Percentiles rank a stretch among this genome's conserved stretches.
These are phyloP conservation scores for Acanthosepion pharaonis DNA, from an alignment of 2,888 invertebrate genomes.

Conservation along the genomic window DNA sequence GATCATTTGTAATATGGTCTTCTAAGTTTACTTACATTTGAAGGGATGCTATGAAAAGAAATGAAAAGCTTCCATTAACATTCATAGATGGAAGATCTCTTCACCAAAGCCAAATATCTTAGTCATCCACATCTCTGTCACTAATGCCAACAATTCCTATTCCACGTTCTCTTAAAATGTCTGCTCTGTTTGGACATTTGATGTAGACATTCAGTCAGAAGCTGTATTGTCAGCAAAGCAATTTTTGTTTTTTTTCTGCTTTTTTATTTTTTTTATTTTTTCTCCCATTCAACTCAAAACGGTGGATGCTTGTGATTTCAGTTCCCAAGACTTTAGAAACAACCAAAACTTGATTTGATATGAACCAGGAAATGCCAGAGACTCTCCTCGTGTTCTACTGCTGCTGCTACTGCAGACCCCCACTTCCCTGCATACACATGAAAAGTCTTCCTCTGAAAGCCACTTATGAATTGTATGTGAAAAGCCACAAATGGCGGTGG, in stretches of 20 bases:
- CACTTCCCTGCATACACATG: neutral
- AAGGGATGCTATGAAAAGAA: neutral
- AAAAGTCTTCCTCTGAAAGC: neutral
- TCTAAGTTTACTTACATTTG: neutral
- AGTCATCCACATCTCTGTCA: neutral
- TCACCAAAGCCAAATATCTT: neutral
- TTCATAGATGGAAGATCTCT: neutral
- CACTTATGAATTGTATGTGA: neutral
- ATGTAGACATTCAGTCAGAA: neutral
- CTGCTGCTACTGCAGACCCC: neutral
- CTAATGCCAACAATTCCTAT: neutral
- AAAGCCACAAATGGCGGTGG: constrained; percentile 11
- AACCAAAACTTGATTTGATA: neutral
- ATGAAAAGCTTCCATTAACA: neutral
- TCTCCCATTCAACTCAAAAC: neutral
- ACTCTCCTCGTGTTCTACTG: neutral
- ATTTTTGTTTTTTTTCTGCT: neutral
- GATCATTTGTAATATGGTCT: neutral
- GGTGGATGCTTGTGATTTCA: neutral
- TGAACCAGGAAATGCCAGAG: constrained; percentile 12
- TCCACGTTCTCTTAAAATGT: neutral
- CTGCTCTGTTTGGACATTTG: neutral
- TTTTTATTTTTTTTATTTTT: neutral
- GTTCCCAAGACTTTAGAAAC: neutral
- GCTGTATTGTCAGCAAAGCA: neutral